Evolutionary conservation across 2,888 invertebrate species (phyloP), one percentile per base, ranked within the genome.

Genomic region (Saturnia pavonia): DNA sequence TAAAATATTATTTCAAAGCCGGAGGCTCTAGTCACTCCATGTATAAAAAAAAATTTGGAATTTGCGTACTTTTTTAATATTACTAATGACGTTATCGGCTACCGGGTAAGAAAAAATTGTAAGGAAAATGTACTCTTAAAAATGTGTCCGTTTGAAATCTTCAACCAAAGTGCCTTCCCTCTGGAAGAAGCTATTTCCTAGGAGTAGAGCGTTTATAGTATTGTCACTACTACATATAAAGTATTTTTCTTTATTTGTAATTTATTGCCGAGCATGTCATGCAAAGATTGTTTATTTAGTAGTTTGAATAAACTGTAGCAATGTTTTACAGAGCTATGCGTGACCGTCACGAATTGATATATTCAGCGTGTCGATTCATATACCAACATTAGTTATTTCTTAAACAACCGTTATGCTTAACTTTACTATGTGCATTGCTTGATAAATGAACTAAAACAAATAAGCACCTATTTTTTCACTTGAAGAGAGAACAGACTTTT

Each of bases 261-360:
- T n/a, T n/a, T n/a, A n/a, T n/a, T n/a, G n/a, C n/a, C n/a, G n/a
- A 57, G 12, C 14, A 2, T 4, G 22, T 25, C 2, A 25, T 57
- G 12, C 1, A 1, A 27, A 57, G 2, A 25, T 57, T 57, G 25
- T 25, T 27, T 0, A 57, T 54, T 51, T 7, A 57, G 2, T 57
- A 27, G 57, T 57, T 25, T 25, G 25, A 57, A 57, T 14, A 27
- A 25, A 57, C 25, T 25, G 9, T 51, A 51, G 9, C 19, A 22
- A 54, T 54, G n/a, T 57, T 57, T 57, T 57, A 25, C 25, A 1
- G 7, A 57, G 12, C 25, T 57, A 19, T 57, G 57, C 57, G 57
- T 57, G 57, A 57, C 25, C 57, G 57, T 25, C 25, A 57, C 57
- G 25, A 57, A 57, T 57, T 57, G 25, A 57, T 57, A 57, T 57